Base-by-base conservation (phyloP, 1,140 invertebrate genomes). In the Panagrolaimus sp. region DNA sequence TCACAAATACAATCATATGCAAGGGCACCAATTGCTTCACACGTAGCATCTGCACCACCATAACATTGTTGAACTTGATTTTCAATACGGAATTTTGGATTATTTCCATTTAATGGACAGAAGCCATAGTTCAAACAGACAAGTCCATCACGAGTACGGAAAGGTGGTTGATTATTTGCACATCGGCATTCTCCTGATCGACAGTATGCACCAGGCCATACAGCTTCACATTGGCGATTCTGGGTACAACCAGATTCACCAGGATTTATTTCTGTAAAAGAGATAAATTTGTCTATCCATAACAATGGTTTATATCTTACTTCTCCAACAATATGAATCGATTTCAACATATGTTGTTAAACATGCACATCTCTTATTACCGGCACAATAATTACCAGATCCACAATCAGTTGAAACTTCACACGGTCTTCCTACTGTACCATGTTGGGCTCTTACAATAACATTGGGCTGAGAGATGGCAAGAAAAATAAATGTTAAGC, bases 21-120 rank as follows among this genome's bases (percentile, higher is more conserved):
- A 13, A 81, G 65, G 8, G 79, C 79, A 14, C 79, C 79, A 48
- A 81, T 81, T 43, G 79, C 79, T 63, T 81, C 79, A 65, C 79
- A 81, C 5, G 79, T 81, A 3, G 79, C 79, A 66, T 81, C 79
- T 3, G 79, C 79, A 31, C 78, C 79, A 42, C 79, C 79, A 63
- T 82, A 81, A 51, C 79, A 81, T 69, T 81, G 79, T 70, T 81
- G 79, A 42, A 80, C 79, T 57, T 81, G 79, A 63, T 81, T 81
- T 65, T 81, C 79, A 20, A 81, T 81, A 46, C 79, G 80, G 69
- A 81, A 81, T 46, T 81, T 81, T 11, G 79, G 79, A 68, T 81
- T 81, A 65, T 81, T 81, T 45, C 79, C 79, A 65, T 81, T 81
- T 23, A 81, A 62, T 0, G 79, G 79, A 57, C 79, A 81, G 72